Base-by-base conservation (phyloP, 2,888 invertebrate species). In the Thera obeliscata region DNA sequence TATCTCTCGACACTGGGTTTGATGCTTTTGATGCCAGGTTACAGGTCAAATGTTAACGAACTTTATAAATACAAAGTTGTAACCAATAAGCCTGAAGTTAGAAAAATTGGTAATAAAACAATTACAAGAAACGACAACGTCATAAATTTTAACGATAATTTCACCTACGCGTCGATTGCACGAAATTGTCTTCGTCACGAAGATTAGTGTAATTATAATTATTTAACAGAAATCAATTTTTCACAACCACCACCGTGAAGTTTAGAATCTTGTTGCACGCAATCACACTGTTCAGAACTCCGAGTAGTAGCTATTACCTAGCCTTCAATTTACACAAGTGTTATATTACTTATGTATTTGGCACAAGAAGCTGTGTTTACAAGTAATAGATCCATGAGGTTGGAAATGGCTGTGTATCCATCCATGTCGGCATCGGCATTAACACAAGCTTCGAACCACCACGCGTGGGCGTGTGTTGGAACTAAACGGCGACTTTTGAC, bases 401-500 rank as follows among this genome's bases (percentile, higher is more conserved):
- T 52, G 43, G 59, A 67, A 66, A 70, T 61, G 59, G 67, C 59
- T 46, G 59, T 65, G 46, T 61, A 50, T 22, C 22, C 22, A 22
- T 22, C 22, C 22, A 22, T 22, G 22, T 22, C 22, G 22, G 22
- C 22, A 22, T 61, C 12, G 41, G 12, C 22, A 50, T 35, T 35
- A 55, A 66, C 62, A 57, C 64, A 58, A 70, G 69, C 66, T 62
- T 65, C 55, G 46, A 52, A 52, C 67, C 58, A 50, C 12, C 33
- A 49, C n/a, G 71, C 71, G 80, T 77, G 73, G 78, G 80, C 74
- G 75, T 73, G 69, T 65, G 66, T 71, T 63, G 73, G 77, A 82
- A 78, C 80, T 57, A 67, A 66, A 57, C 67, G 64, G 58, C 72
- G 72, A 75, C 75, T 80, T 78, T 84, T 84, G 83, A 84, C 83